A percentile compares a stretch with the other conserved stretches of the same genome.
phyloP scores from a whole-genome alignment of 2,113 vertebrate genomes.

The Gallinago media region DNA sequence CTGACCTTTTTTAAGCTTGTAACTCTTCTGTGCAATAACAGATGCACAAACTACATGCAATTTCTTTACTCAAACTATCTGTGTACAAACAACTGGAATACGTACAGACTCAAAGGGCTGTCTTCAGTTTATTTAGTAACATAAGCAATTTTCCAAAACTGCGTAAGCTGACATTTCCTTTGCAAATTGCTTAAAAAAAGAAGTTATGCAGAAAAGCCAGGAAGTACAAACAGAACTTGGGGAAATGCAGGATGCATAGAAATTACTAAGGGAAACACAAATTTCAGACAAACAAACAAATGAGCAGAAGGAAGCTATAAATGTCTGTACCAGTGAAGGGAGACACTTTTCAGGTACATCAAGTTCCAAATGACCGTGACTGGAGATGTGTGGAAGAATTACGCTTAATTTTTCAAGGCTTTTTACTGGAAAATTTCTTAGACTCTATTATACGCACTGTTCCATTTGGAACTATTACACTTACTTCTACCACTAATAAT shows the following conservation, averaged over 20 bases:
- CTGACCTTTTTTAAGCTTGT: background rate
- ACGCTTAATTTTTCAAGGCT: constrained; percentile 32
- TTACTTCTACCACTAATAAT: constrained; percentile 14
- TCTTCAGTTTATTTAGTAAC: constrained; percentile 17
- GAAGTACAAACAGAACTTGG: constrained; percentile 20
- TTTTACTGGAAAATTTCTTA: constrained; percentile 33
- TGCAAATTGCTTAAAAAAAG: constrained; percentile 14
- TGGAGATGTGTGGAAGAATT: background rate
- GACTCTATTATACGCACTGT: background rate
- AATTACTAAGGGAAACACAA: constrained; percentile 26
- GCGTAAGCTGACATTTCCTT: constrained; percentile 34
- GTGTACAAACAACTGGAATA: background rate
- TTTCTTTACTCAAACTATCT: background rate
- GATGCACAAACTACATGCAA: background rate
- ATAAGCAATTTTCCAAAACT: constrained; percentile 33
- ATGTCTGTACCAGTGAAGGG: background rate
- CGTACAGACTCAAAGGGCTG: background rate
- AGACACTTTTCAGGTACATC: constrained; percentile 43
- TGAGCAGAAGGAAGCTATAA: background rate
- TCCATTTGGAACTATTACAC: constrained; percentile 14
- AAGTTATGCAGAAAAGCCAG: constrained; percentile 22
- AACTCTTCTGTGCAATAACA: background rate
- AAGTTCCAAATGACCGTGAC: background rate
- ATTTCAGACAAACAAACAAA: constrained; percentile 31
- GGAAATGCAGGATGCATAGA: constrained; percentile 14